Evolutionary conservation across 1,140 invertebrate genomes (phyloP).

Genomic region (Philotrypesis tridentata): DNA sequence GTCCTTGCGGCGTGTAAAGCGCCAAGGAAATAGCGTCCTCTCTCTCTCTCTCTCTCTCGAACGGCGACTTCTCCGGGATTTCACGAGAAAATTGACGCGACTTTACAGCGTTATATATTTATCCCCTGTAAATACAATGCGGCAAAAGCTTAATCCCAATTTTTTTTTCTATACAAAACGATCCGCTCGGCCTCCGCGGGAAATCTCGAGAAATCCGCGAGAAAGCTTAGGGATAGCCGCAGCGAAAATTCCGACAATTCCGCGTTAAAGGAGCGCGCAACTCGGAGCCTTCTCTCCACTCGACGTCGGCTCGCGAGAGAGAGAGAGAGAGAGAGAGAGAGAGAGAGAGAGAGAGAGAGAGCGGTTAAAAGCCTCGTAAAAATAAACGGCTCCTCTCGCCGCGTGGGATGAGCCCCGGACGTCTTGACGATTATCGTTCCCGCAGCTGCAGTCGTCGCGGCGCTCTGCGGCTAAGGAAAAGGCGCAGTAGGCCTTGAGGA

Average conservation of each 20-base stretch:
- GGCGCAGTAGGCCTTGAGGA: not conserved
- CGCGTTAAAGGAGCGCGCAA: not conserved
- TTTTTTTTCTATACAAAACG: no score
- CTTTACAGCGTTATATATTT: no score
- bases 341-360: no score
- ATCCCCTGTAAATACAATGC: no score
- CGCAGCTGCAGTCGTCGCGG: slow-evolving; percentile 11
- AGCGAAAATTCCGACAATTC: not conserved
- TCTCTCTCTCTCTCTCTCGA: no score
- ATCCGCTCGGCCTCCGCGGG: no score
- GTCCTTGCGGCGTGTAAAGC: not conserved
- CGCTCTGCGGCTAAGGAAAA: not conserved
- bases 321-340: no score
- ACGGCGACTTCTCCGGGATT: no score
- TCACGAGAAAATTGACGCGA: no score
- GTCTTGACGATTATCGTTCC: slow-evolving; percentile 27
- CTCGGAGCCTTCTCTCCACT: not conserved
- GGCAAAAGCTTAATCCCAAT: no score
- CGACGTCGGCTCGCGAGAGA: no score
- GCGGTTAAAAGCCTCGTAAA: slow-evolving; percentile 25
- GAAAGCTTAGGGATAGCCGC: not conserved
- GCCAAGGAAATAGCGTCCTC: not conserved
- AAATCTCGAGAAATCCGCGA: not conserved
- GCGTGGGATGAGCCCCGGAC: not conserved
- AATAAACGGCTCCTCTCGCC: not conserved